These are phyloP conservation scores for Atopsyche davidsoni DNA, from an alignment of 1,140 invertebrate genomes.

Conservation along the genomic window DNA sequence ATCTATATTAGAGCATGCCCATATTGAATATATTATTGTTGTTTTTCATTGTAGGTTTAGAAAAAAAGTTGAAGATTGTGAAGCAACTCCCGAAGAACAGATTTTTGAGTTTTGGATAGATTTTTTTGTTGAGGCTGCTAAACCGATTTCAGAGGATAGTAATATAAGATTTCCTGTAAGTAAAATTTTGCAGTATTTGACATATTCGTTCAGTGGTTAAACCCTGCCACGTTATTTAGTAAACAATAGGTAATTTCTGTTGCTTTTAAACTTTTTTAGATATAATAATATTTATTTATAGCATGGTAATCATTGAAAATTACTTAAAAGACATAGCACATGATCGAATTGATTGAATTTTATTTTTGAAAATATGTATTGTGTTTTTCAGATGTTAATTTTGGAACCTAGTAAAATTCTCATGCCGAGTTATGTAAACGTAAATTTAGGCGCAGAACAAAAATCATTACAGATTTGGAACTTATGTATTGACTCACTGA, in stretches of 20 bases:
- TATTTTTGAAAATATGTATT: too few species aligned
- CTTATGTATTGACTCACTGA: conserved; percentile 71
- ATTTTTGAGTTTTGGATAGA: conserved; percentile 98
- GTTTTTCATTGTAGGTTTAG: conserved; percentile 58
- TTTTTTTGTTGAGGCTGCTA: conserved; percentile 93
- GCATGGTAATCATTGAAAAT: neutral
- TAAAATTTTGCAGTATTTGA: conserved; percentile 34
- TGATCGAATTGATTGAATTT: too few species aligned
- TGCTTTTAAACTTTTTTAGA: neutral
- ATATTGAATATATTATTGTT: too few species aligned
- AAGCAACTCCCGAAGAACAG: conserved; percentile 71
- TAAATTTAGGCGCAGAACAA: conserved; percentile 88
- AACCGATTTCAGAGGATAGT: conserved; percentile 63
- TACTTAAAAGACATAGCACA: too few species aligned
- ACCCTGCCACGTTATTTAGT: neutral
- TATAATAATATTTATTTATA: neutral
- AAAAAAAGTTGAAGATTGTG: conserved; percentile 67
- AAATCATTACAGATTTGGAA: conserved; percentile 86
- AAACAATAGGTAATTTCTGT: neutral
- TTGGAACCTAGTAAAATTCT: conserved; percentile 89
- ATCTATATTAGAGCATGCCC: too few species aligned
- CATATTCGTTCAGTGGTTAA: neutral
- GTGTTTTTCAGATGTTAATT: conserved; percentile 65
- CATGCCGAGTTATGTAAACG: conserved; percentile 92
- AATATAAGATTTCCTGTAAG: conserved; percentile 85